These are phyloP conservation scores for Phylloscopus whistleri DNA, from an alignment of 2,113 vertebrate genomes.

Conservation along the genomic window DNA sequence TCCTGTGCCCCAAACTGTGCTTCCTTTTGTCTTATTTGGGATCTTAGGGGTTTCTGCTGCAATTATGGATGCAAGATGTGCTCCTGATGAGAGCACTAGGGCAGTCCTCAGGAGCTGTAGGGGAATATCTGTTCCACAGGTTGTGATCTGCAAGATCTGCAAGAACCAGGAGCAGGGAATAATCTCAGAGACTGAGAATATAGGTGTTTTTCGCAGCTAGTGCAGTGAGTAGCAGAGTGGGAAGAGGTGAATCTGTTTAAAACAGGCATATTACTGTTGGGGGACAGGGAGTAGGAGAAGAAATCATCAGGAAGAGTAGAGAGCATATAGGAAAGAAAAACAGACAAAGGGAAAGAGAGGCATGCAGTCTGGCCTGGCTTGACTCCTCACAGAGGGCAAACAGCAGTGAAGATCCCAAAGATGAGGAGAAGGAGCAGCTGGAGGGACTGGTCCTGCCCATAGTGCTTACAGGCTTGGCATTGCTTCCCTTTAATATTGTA, in stretches of 20 bases:
- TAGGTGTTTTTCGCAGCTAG: fast-evolving
- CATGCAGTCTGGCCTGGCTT: fast-evolving
- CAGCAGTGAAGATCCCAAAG: background rate
- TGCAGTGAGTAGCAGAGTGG: background rate
- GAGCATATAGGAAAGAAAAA: background rate
- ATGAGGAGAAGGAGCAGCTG: background rate
- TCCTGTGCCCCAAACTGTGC: background rate
- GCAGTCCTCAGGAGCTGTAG: background rate
- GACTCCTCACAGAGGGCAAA: background rate
- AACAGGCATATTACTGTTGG: background rate
- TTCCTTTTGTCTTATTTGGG: background rate
- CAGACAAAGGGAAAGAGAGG: background rate
- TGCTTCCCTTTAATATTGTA: too few relatives aligned
- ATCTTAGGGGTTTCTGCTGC: background rate
- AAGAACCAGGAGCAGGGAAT: background rate
- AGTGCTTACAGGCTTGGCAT: background rate
- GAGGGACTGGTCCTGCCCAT: fast-evolving
- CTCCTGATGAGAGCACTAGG: background rate
- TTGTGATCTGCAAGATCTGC: background rate
- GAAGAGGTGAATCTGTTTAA: background rate
- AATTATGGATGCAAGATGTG: background rate
- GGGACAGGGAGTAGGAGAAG: background rate
- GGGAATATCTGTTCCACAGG: background rate
- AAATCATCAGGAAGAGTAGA: background rate
- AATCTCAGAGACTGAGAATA: background rate